A percentile compares a stretch with the other conserved stretches of the same genome.
Conservation (phyloP, 2,888 invertebrate species). For the Ypsolopha sequella region DNA sequence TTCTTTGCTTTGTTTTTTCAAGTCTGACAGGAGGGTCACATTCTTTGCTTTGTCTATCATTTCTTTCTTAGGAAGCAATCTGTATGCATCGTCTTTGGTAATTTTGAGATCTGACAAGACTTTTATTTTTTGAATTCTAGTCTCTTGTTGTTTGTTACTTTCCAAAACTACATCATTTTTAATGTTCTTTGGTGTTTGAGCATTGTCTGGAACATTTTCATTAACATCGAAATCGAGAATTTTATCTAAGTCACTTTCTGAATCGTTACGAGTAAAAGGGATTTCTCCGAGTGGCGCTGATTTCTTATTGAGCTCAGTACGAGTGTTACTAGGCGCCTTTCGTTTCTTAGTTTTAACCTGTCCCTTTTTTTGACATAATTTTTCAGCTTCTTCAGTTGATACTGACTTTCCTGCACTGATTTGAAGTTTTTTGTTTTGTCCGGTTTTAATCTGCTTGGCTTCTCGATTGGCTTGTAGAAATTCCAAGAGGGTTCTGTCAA, state of each 20-base stretch:
- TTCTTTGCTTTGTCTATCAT: not conserved
- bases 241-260: not conserved
- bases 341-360: constrained; percentile 1
- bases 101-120: not conserved
- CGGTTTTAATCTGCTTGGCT: not conserved
- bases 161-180: not conserved
- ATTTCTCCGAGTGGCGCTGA: not conserved
- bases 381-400: constrained; percentile 3
- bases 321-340: not conserved
- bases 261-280: not conserved
- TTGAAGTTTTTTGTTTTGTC: constrained; percentile 1
- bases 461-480: constrained; percentile 2
- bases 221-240: not conserved
- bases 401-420: constrained; percentile 4
- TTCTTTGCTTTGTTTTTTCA: too few relatives aligned
- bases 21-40: too few relatives aligned
- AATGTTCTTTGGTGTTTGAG: not conserved
- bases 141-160: not conserved
- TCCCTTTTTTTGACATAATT: constrained; percentile 1
- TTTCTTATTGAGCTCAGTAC: not conserved
- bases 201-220: not conserved
- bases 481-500: not conserved
- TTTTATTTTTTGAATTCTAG: not conserved
- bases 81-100: not conserved
- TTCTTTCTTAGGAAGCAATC: not conserved